Evolutionary conservation across 2,797 vertebrate genomes (phyloP), one percentile per base, ranked within the genome.

Genomic region (Tragelaphus oryx): DNA sequence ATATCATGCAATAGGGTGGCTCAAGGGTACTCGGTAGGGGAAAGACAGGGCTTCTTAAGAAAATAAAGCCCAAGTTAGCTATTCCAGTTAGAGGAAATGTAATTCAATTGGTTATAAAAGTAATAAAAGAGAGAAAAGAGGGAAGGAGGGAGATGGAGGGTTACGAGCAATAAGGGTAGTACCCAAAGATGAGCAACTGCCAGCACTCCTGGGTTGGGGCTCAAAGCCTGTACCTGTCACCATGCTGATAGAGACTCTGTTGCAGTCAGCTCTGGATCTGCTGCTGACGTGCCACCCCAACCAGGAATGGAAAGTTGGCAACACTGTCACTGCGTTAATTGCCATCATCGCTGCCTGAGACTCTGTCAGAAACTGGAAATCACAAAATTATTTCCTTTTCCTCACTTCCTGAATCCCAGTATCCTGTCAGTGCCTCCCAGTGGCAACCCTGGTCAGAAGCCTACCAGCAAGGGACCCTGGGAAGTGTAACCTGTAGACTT

Each of bases 291-390:
- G 11, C 14, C 12, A 0, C 46, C 48, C 48, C 33, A 50, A 3
- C 12, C 50, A 62, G 37, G 20, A 22, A 9, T 37, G 52, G 18
- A 54, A 83, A 24, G 81, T n/a, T 46, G 75, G 74, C 88, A 87
- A 85, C 41, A 48, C 16, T 10, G 5, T 84, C 24, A 33, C 37
- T 13, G 41, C 33, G 46, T 28, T 60, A 74, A 74, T 78, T 57
- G 37, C 18, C 59, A 55, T 82, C 59, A 5, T 16, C n/a, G 10
- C 59, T 52, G 52, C 87, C 89, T 12, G 80, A 76, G 65, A 87
- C 28, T 88, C n/a, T 88, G 13, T 28, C 71, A 89, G 81, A 89
- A 87, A 87, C 81, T 37, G 13, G 59, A 96, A 93, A 12, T n/a
- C 33, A 57, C 2, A n/a, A 24, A 50, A 33, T 37, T n/a, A 92